phyloP scores from a whole-genome alignment of 2,113 vertebrate genomes.

The Thalassarche chlororhynchos region DNA sequence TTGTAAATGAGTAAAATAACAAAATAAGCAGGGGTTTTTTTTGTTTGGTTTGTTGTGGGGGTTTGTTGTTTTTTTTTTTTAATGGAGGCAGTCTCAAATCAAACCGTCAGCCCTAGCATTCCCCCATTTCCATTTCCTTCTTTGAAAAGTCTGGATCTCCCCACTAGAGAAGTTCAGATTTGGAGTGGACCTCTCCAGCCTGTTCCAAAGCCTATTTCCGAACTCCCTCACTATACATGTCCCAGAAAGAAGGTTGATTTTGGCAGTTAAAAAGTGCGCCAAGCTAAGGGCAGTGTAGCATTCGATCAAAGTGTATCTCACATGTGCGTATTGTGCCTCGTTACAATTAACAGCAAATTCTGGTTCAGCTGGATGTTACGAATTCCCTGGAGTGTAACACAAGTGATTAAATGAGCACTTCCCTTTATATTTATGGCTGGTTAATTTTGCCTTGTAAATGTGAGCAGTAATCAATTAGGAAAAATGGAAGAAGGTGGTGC shows the following conservation, averaged over 20 bases:
- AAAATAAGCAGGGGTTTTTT: not conserved
- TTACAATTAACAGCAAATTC: not conserved
- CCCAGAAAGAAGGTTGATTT: not conserved
- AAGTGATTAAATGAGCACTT: not conserved
- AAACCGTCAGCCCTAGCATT: not conserved
- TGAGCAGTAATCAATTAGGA: not conserved
- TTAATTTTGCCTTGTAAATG: not conserved
- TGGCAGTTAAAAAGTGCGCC: not conserved
- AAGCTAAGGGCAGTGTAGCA: not conserved
- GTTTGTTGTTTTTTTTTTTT: not conserved
- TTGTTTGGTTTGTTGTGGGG: not conserved
- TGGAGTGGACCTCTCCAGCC: not conserved
- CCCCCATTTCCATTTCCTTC: not conserved
- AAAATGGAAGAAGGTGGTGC: not conserved
- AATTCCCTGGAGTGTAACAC: not conserved
- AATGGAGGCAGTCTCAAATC: not conserved
- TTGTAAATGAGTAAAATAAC: not conserved
- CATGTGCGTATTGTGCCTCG: not conserved
- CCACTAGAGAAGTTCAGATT: not conserved
- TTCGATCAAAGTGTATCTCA: rapidly evolving
- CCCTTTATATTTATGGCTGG: not conserved
- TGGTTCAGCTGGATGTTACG: not conserved
- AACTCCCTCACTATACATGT: not conserved
- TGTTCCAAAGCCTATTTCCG: not conserved
- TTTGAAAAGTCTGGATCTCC: not conserved